Base-by-base conservation (phyloP, 2,797 vertebrate species). In the Rhinoraja longicauda region DNA sequence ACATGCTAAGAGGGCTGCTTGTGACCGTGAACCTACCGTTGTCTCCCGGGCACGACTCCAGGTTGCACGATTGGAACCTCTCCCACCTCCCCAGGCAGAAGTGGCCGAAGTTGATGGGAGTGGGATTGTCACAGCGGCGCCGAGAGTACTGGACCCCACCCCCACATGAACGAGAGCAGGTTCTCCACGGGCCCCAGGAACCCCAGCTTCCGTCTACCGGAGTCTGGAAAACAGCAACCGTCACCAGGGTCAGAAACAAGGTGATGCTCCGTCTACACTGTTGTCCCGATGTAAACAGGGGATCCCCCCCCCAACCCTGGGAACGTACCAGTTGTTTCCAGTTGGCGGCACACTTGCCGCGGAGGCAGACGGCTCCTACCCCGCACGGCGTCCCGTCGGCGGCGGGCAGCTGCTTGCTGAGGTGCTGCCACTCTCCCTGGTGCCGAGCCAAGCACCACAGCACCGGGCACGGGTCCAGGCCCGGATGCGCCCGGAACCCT, bases 391-490 rank as follows among this genome's bases (percentile, higher is more conserved):
- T 97, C 26, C 96, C 96, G 0, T 97, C 96, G 0, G 96, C 96
- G 96, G 96, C 96, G 1, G 96, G 96, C 0, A 96, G 96, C 1
- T 96, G 96, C 93, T 96, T 96, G 0, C 96, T 97, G 93, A 96
- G 96, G 93, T 96, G 96, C 94, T 96, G 95, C 77, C 95, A 93
- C 0, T 96, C 95, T 17, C 96, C 96, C 0, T 95, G 95, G 82
- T 93, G 94, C 8, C 93, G 94, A 26, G 96, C 96, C 0, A 95
- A 95, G 93, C 96, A 96, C 96, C 96, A 97, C 29, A 97, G 95
- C 3, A 95, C 94, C 0, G 96, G 93, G 13, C 96, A 97, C n/a
- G 96, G 95, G 0, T 95, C 95, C 84, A 93, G 93, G 90, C 96
- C 95, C 0, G 96, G 95, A 21, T 96, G 96, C 92, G 96, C 96